Conservation (phyloP, 2,888 invertebrate species). For the Eledone cirrhosa region DNA sequence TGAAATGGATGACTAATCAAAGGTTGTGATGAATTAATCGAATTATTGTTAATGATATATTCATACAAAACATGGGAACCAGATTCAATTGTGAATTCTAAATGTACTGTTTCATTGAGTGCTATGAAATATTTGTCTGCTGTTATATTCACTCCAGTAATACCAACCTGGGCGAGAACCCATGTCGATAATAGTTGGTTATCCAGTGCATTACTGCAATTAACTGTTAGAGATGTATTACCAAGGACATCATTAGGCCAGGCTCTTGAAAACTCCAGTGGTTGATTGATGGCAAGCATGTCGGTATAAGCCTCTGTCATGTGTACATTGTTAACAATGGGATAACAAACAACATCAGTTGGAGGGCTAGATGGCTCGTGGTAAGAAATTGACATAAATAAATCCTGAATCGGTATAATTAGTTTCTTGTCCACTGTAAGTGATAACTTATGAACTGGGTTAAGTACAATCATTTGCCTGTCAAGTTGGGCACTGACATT, state of each 20-base stretch:
- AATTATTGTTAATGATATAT: slow-evolving; percentile 36
- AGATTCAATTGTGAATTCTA: slow-evolving; percentile 36
- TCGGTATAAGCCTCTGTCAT: slow-evolving; percentile 11
- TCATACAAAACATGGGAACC: slow-evolving; percentile 41
- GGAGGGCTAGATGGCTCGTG: not conserved
- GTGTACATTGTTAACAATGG: not conserved
- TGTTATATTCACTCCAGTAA: slow-evolving; percentile 34
- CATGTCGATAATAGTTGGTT: slow-evolving; percentile 36
- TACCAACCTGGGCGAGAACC: slow-evolving; percentile 39
- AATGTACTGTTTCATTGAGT: slow-evolving; percentile 35
- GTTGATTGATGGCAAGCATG: not conserved
- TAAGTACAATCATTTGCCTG: slow-evolving; percentile 37
- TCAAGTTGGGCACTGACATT: slow-evolving; percentile 20
- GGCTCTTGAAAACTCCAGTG: not conserved
- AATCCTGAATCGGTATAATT: slow-evolving; percentile 36
- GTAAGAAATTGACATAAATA: slow-evolving; percentile 20
- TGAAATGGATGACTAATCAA: slow-evolving; percentile 31
- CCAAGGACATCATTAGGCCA: slow-evolving; percentile 37
- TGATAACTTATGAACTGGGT: slow-evolving; percentile 38
- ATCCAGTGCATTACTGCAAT: slow-evolving; percentile 45
- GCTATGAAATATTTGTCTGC: slow-evolving; percentile 36
- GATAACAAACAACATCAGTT: slow-evolving; percentile 18
- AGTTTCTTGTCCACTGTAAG: slow-evolving; percentile 35
- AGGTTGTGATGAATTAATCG: slow-evolving; percentile 15
- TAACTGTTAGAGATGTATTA: slow-evolving; percentile 35